Percentiles rank a stretch among this genome's conserved stretches.
These are phyloP conservation scores for Lates calcarifer DNA, from an alignment of 2,113 vertebrate genomes.

Conservation along the genomic window DNA sequence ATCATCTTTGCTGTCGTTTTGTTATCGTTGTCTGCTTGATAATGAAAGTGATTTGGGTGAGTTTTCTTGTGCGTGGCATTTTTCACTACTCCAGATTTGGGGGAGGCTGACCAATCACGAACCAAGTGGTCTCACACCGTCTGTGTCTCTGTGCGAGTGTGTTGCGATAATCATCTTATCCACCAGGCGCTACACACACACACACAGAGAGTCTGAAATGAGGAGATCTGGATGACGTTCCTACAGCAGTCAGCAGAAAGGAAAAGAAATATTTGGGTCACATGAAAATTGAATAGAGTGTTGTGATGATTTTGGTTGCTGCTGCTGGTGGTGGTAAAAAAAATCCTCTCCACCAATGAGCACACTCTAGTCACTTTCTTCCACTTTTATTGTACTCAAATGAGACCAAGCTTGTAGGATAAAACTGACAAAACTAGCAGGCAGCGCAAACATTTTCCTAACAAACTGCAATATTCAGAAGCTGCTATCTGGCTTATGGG, in stretches of 20 bases:
- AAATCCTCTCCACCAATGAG: conserved; percentile 36
- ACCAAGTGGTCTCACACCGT: conserved; percentile 26
- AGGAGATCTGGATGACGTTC: conserved; percentile 50
- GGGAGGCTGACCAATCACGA: conserved; percentile 43
- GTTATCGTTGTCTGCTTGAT: conserved; percentile 9
- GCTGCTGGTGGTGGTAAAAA: conserved; percentile 40
- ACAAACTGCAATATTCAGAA: conserved; percentile 76
- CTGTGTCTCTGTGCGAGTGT: conserved; percentile 38
- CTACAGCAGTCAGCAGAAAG: conserved; percentile 63
- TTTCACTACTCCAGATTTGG: conserved; percentile 28
- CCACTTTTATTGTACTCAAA: conserved; percentile 51
- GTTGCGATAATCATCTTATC: conserved; percentile 64
- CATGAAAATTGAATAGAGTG: conserved; percentile 64
- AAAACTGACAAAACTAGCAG: conserved; percentile 63
- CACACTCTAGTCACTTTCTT: conserved; percentile 5
- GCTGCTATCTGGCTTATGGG: conserved; percentile 61
- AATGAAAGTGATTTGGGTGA: conserved; percentile 26
- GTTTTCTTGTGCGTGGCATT: conserved; percentile 10
- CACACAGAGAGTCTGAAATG: conserved; percentile 41
- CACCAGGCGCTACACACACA: conserved; percentile 12
- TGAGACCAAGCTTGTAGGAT: conserved; percentile 56
- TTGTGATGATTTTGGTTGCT: conserved; percentile 42
- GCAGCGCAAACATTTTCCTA: conserved; percentile 66
- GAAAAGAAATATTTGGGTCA: conserved; percentile 79
- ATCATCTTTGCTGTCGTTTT: conserved; percentile 38